Percentiles rank a stretch among this genome's conserved stretches.
phyloP scores from a whole-genome alignment of 2,113 vertebrate genomes.

The Dromas ardeola region DNA sequence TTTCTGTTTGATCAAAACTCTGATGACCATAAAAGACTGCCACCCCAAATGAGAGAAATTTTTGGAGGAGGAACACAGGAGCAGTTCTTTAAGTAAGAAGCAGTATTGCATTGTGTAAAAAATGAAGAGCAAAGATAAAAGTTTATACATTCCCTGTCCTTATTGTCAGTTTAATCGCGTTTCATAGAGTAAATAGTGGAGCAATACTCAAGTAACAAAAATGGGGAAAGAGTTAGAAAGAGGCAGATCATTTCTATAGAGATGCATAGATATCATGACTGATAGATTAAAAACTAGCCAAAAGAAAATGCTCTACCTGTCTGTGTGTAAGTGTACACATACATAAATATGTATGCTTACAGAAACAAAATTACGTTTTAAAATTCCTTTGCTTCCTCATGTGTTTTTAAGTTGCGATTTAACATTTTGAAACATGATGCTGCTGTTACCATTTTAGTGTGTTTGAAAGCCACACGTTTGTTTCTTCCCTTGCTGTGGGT shows the following conservation, averaged over 20 bases:
- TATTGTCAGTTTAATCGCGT: neutral
- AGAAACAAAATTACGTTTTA: neutral
- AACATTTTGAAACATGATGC: neutral
- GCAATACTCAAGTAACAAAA: neutral
- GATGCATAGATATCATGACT: neutral
- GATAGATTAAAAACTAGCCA: neutral
- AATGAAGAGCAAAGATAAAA: neutral
- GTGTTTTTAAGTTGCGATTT: neutral
- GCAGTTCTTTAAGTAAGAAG: neutral
- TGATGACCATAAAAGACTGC: neutral
- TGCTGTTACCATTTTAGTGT: neutral
- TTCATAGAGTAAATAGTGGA: neutral
- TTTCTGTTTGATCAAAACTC: neutral
- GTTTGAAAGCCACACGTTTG: neutral
- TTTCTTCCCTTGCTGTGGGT: neutral
- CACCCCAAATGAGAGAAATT: neutral
- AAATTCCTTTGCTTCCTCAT: neutral
- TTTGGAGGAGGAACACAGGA: neutral
- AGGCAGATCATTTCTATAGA: neutral
- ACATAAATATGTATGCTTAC: neutral
- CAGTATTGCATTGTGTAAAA: neutral
- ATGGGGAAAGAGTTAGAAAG: neutral
- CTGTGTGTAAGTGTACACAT: neutral
- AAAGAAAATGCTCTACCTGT: neutral
- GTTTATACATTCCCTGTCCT: neutral